Percentiles rank a stretch among this genome's conserved stretches.
phyloP scores from a whole-genome alignment of 2,113 vertebrate genomes.

The Esox niger region DNA sequence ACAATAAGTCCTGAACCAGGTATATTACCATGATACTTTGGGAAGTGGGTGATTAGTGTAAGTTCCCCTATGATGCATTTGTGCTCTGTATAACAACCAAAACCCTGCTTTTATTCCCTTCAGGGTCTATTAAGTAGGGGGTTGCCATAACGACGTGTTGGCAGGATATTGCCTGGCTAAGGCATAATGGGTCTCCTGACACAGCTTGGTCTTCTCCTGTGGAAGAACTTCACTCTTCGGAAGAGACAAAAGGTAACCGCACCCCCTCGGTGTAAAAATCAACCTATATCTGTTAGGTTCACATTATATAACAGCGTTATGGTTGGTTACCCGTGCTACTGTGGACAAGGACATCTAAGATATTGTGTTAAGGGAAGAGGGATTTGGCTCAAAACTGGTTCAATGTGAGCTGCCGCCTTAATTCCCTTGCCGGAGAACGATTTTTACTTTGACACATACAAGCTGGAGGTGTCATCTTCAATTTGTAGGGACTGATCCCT shows the following conservation, averaged over 20 bases:
- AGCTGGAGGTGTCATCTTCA: slow-evolving; percentile 69
- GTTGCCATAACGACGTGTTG: slow-evolving; percentile 71
- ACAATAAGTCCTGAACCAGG: too few species aligned
- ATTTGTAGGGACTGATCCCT: slow-evolving; percentile 57
- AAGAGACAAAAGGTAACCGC: slow-evolving; percentile 76
- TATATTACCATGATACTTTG: too few species aligned
- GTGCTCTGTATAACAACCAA: slow-evolving; percentile 70
- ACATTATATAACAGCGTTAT: slow-evolving; percentile 31
- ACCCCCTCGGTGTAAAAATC: slow-evolving; percentile 11
- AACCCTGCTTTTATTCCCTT: slow-evolving; percentile 69
- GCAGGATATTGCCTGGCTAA: slow-evolving; percentile 65
- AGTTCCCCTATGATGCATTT: slow-evolving; percentile 63
- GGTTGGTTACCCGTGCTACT: slow-evolving; percentile 36
- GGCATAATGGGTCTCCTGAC: slow-evolving; percentile 74
- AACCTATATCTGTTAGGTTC: slow-evolving; percentile 33
- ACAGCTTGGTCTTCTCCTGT: slow-evolving; percentile 76
- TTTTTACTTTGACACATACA: slow-evolving; percentile 54
- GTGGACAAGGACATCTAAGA: slow-evolving; percentile 48
- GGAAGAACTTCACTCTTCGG: slow-evolving; percentile 80
- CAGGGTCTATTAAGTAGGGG: slow-evolving; percentile 71
- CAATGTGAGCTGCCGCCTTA: slow-evolving; percentile 55
- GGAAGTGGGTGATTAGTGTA: slow-evolving; percentile 67
- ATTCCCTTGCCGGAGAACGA: slow-evolving; percentile 53
- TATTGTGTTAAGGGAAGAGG: slow-evolving; percentile 51
- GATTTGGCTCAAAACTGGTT: slow-evolving; percentile 56